Conservation (phyloP, 2,113 vertebrate genomes). For the Madoqua kirkii region DNA sequence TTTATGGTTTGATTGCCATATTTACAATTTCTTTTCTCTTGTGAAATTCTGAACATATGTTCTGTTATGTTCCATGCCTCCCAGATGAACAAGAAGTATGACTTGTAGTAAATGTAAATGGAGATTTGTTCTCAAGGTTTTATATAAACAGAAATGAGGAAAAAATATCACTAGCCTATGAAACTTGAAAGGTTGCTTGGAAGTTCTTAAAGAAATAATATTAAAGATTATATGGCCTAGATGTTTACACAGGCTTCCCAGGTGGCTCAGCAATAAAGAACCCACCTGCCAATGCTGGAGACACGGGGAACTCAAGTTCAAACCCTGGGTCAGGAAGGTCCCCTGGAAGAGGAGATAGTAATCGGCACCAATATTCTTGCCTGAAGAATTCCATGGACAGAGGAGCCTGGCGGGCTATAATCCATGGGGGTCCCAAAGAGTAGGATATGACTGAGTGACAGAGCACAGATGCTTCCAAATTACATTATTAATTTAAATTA, state of each 20-base stretch:
- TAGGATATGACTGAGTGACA: not conserved
- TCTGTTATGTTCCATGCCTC: conserved; percentile 11
- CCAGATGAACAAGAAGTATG: conserved; percentile 6
- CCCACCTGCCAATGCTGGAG: not conserved
- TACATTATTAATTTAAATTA: not conserved
- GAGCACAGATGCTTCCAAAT: not conserved
- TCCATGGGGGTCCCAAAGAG: not conserved
- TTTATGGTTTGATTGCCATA: not conserved
- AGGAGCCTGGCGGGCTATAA: not conserved
- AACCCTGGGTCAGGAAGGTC: not conserved
- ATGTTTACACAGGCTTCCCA: not conserved
- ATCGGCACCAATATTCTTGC: not conserved
- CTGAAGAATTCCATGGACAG: not conserved
- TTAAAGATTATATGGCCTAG: not conserved
- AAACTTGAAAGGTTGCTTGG: not conserved
- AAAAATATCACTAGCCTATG: not conserved
- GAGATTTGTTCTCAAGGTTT: not conserved
- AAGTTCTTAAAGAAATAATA: not conserved
- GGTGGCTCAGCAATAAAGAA: not conserved
- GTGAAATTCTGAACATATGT: conserved; percentile 45
- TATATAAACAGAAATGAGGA: conserved; percentile 4
- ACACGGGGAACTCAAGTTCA: not conserved
- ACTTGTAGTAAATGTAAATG: not conserved
- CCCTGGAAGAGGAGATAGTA: not conserved
- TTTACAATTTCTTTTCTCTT: conserved; percentile 3